These are phyloP conservation scores for Arenaria interpres DNA, from an alignment of 2,113 vertebrate species.

Conservation along the genomic window DNA sequence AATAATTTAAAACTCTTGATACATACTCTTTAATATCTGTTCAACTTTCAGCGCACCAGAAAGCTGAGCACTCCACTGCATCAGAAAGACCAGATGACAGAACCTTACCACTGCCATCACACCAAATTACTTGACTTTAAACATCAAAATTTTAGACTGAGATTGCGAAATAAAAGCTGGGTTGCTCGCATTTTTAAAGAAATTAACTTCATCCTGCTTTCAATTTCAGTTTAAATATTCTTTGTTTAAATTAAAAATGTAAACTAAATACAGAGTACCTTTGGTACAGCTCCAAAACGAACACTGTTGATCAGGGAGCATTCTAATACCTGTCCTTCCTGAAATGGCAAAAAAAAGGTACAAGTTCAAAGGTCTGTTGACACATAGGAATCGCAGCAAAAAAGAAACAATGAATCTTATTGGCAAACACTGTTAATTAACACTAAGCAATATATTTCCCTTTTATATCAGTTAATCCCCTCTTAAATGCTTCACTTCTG, in stretches of 20 bases:
- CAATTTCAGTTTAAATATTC: not conserved
- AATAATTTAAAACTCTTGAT: not conserved
- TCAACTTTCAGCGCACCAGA: not conserved
- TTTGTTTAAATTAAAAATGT: not conserved
- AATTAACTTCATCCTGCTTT: not conserved
- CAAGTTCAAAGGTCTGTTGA: not conserved
- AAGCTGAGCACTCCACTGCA: not conserved
- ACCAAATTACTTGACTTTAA: not conserved
- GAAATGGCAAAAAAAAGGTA: slow-evolving; percentile 38
- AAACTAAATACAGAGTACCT: slow-evolving; percentile 75
- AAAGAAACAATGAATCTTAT: not conserved
- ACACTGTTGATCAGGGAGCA: slow-evolving; percentile 98
- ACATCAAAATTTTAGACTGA: not conserved
- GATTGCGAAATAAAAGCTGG: not conserved
- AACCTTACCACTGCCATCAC: not conserved
- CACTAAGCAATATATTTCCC: not conserved
- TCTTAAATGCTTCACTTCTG: not conserved
- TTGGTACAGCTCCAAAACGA: slow-evolving; percentile 86
- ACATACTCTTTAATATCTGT: not conserved
- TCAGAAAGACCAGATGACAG: not conserved
- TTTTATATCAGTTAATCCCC: not conserved
- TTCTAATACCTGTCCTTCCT: slow-evolving; percentile 98
- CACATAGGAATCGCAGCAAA: not conserved
- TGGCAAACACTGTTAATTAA: not conserved
- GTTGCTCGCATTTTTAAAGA: not conserved